A percentile compares a stretch with the other conserved stretches of the same genome.
Evolutionary conservation across 2,888 invertebrate genomes (phyloP).

Genomic region (Nemurella pictetii): DNA sequence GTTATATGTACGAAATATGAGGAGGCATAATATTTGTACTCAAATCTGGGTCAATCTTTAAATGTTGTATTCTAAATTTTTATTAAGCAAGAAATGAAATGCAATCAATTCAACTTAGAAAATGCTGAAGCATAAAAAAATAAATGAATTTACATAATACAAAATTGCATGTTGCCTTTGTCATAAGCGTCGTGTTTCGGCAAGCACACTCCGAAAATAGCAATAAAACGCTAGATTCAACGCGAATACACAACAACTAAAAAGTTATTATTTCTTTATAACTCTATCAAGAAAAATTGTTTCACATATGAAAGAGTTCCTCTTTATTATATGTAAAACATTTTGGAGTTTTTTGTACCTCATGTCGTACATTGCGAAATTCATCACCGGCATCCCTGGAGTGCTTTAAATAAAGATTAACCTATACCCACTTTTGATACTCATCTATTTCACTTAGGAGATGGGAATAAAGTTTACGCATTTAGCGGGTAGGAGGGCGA

Average conservation of each 20-base stretch:
- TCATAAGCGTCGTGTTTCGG: neutral
- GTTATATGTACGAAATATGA: neutral
- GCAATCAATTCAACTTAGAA: neutral
- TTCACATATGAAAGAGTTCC: neutral
- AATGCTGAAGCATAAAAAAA: neutral
- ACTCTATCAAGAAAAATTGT: neutral
- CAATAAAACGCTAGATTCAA: neutral
- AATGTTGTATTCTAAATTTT: neutral
- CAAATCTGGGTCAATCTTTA: neutral
- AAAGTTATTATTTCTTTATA: neutral
- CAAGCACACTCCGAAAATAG: neutral
- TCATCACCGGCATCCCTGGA: neutral
- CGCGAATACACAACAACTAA: neutral
- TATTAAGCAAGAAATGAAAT: neutral
- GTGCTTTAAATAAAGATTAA: conserved; percentile 12
- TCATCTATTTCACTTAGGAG: conserved; percentile 7
- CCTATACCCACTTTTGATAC: neutral
- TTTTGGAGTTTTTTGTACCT: neutral
- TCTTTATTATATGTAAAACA: neutral
- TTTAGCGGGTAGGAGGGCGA: neutral
- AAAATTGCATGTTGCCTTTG: neutral
- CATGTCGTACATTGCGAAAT: neutral
- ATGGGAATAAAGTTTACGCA: conserved; percentile 7
- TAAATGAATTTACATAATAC: neutral
- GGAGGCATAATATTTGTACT: neutral